A percentile compares a stretch with the other conserved stretches of the same genome.
phyloP scores from a whole-genome alignment of 2,888 invertebrate genomes.

The Platypus cylindrus region DNA sequence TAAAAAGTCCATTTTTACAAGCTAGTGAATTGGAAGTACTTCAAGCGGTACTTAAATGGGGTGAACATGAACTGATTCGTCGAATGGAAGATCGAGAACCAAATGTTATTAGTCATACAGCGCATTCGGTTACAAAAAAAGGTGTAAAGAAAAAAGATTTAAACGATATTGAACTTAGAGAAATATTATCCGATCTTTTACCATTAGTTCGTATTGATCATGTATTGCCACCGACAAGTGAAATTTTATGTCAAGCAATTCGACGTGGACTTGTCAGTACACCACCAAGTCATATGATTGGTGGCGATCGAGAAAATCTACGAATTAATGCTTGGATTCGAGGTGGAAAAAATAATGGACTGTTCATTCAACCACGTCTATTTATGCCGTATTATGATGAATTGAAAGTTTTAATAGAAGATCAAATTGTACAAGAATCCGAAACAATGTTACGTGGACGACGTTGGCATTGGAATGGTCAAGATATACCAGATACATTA shows the following conservation, averaged over 20 bases:
- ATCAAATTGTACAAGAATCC: conserved; percentile 68
- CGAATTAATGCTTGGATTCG: conserved; percentile 71
- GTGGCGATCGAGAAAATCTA: conserved; percentile 54
- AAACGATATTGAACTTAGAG: conserved; percentile 74
- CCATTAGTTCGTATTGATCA: conserved; percentile 83
- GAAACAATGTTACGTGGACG: conserved; percentile 29
- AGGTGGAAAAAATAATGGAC: conserved; percentile 56
- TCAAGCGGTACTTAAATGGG: conserved; percentile 78
- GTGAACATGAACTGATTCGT: conserved; percentile 69
- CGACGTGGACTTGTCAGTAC: conserved; percentile 66
- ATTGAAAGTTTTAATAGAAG: conserved; percentile 77
- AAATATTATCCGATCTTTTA: conserved; percentile 71
- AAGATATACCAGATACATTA: conserved; percentile 83
- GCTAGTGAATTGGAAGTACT: conserved; percentile 84
- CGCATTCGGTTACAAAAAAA: conserved; percentile 80
- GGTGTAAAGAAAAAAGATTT: conserved; percentile 70
- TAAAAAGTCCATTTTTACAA: conserved; percentile 67
- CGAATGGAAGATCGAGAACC: conserved; percentile 84
- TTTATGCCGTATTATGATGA: conserved; percentile 94
- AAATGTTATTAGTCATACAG: conserved; percentile 79
- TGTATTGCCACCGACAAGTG: conserved; percentile 72
- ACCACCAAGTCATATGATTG: conserved; percentile 76
- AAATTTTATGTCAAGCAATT: conserved; percentile 55
- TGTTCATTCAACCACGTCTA: conserved; percentile 72
- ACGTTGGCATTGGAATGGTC: conserved; percentile 50